Evolutionary conservation across 2,113 vertebrate species (phyloP), one percentile per base, ranked within the genome.

Genomic region (Electrona antarctica): DNA sequence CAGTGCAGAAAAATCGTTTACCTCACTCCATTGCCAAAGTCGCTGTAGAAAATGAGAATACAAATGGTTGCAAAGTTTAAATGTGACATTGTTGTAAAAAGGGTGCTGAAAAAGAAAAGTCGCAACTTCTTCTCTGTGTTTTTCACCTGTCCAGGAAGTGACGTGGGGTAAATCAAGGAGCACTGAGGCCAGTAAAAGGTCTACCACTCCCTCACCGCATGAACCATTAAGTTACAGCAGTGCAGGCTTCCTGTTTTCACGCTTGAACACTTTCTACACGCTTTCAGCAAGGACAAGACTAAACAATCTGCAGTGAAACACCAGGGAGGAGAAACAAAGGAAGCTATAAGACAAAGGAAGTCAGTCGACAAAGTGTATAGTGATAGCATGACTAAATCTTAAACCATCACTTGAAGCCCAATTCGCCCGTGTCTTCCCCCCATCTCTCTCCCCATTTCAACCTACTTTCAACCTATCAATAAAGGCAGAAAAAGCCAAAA

Each of bases 171-270:
- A 82, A 81, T 60, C 70, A 13, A 64, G 69, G 55, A 82, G 74
- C n/a, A 47, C 8, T 6, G 41, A 74, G 71, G 80, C 76, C 67
- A 64, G 81, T 69, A 59, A 81, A 80, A 87, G 78, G 73, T 77
- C 81, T 76, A 47, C 66, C 9, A 69, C 73, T 79, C 33, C 54
- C 71, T 62, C 21, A 71, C 74, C 76, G 66, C 69, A 71, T 64
- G 51, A 87, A 73, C 81, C 85, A 88, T 89, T 85, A 86, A 74
- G 78, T 83, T 81, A 85, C 72, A 87, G 78, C 78, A 67, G 74
- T 74, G 82, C 77, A 79, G 64, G 78, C 82, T 86, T 89, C 81
- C 83, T 86, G 77, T 78, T 88, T 88, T 87, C 80, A 85, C 71
- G 78, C 88, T 72, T 75, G 73, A 83, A 85, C 83, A 86, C 83